Evolutionary conservation across 2,113 vertebrate species (phyloP), one percentile per base, ranked within the genome.

Genomic region (Pachycephala philippinensis): DNA sequence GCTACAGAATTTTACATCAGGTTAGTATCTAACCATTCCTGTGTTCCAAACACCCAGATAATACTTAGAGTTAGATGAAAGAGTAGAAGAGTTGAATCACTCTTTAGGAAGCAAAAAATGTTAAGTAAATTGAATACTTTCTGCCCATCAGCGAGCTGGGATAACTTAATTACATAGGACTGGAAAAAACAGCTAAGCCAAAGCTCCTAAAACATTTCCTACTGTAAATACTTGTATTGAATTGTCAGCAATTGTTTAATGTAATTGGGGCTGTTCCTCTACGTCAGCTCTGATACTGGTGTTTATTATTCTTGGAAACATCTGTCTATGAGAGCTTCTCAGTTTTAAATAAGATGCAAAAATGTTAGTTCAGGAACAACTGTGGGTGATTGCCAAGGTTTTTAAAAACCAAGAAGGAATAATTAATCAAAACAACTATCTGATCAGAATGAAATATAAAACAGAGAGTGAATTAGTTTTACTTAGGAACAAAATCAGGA

Each of bases 291-390:
- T 77, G 83, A 92, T 80, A 69, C 28, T 72, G 47, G 17, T 78
- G 35, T 94, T 80, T 80, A 59, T 77, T 93, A 40, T 89, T 70
- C 74, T 93, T 93, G 59, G 50, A 93, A 94, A 69, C 86, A 83
- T n/a, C 37, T 91, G 56, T 87, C 79, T 69, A 0, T 70, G 39
- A 66, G n/a, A 81, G 35, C 56, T 63, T 78, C 64, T 93, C 45
- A 40, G 33, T 89, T 92, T 91, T 84, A 87, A 92, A 80, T 61
- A 79, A 89, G 75, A 76, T 77, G 27, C 40, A 89, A 96, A 92
- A 86, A 72, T 86, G 65, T 6, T 90, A 60, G 27, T 80, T 89
- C 50, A 84, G 81, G 35, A 93, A 71, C 6, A 45, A 31, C 35
- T 78, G 60, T 70, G 35, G 31, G 24, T 42, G 40, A 53, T 63